Base-by-base conservation (phyloP, 2,113 vertebrate species). In the Neotoma lepida region DNA sequence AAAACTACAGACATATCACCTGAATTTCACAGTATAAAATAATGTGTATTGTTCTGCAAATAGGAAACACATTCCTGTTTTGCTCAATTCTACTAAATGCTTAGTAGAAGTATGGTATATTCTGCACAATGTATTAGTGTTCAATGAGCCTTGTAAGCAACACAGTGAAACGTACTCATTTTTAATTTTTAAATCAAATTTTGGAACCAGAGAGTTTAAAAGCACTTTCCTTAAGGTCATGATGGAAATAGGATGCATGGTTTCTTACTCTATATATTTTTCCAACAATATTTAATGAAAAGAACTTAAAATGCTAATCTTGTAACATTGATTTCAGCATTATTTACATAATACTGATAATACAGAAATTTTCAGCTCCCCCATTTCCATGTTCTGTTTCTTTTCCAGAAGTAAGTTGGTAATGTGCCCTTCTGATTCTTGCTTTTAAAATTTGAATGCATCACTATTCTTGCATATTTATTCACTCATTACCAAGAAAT, bases 81-180 rank as follows among this genome's bases (percentile, higher is more conserved):
- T 64, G 39, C 63, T 88, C 30, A 80, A 85, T 49, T n/a, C 4
- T 74, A 24, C 30, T 85, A 88, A 88, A 87, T 92, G 12, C 12
- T 84, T n/a, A 33, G 58, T 58, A 85, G n/a, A n/a, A n/a, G n/a
- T 58, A 68, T 80, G 66, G 74, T 85, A 51, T 80, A 30, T 26
- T 35, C 46, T 51, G 9, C n/a, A 94, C 6, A 63, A 10, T 74
- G 3, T 30, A 44, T 73, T 85, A 84, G 35, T 10, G 54, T 41
- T 88, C 41, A 87, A 94, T 91, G 74, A 71, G 12, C 4, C 28
- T 89, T 54, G 1, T 64, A 93, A 49, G 71, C 51, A 89, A 93
- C 39, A 89, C 76, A 91, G 7, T 39, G 56, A 49, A 93, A 91
- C 28, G 33, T 26, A 70, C 8, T 91, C 30, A 85, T 61, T 73